These are phyloP conservation scores for Alaudala cheleensis DNA, from an alignment of 2,113 vertebrate species.

Conservation along the genomic window DNA sequence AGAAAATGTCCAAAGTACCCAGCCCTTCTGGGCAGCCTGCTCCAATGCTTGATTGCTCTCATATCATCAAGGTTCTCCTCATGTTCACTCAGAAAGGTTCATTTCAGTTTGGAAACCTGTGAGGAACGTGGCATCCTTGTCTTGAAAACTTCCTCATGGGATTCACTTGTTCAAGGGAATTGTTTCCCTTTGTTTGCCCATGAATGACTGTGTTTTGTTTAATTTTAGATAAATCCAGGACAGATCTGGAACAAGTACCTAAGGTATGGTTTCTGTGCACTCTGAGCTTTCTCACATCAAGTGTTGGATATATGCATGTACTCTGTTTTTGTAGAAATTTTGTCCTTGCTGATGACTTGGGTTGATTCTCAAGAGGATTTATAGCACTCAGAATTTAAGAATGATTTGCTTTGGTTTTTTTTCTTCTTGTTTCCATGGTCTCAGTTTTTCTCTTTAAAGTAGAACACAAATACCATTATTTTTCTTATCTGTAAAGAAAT, in stretches of 20 bases:
- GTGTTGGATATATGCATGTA: background rate
- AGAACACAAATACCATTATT: background rate
- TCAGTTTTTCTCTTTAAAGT: background rate
- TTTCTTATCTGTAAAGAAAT: background rate
- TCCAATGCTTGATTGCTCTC: background rate
- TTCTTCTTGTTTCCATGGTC: background rate
- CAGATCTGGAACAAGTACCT: slow-evolving; percentile 96
- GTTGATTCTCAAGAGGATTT: background rate
- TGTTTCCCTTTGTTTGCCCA: background rate
- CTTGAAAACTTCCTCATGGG: background rate
- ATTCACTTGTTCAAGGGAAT: background rate
- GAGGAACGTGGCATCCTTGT: background rate
- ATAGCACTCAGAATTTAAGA: background rate
- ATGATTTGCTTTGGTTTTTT: background rate
- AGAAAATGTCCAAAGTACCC: background rate
- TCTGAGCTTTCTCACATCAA: background rate
- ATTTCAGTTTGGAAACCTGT: background rate
- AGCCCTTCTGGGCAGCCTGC: background rate
- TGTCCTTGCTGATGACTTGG: background rate
- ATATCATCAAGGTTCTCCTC: background rate
- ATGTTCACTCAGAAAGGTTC: background rate
- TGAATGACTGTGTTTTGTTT: slow-evolving; percentile 50
- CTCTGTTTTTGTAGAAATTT: background rate
- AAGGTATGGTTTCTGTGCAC: slow-evolving; percentile 80
- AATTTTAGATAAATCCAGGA: slow-evolving; percentile 90